Evolutionary conservation across 2,113 vertebrate genomes (phyloP).

Genomic region (Aythya baeri): DNA sequence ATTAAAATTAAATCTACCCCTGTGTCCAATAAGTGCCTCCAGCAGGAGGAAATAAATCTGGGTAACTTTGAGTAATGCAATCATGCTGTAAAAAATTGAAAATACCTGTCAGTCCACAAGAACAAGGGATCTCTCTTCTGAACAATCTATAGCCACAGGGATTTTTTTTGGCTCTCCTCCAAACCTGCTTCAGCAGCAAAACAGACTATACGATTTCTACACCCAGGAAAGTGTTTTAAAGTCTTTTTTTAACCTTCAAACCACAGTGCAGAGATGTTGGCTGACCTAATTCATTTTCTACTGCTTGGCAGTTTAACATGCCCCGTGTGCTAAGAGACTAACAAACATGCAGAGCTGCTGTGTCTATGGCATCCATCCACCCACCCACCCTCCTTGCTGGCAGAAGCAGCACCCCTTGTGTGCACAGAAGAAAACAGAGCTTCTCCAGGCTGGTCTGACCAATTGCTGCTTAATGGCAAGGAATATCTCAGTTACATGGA

Average conservation of each 20-base stretch:
- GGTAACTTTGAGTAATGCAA: slow-evolving; percentile 56
- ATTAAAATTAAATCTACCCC: slow-evolving; percentile 60
- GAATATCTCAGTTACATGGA: background rate
- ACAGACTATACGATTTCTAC: slow-evolving; percentile 3
- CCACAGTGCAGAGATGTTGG: background rate
- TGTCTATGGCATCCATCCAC: background rate
- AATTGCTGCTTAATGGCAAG: background rate
- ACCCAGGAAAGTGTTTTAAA: slow-evolving; percentile 24
- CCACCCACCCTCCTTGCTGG: background rate
- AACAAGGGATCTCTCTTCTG: slow-evolving; percentile 51
- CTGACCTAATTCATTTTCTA: slow-evolving; percentile 2
- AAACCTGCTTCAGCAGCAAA: slow-evolving; percentile 26
- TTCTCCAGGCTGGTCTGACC: background rate
- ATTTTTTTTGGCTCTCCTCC: slow-evolving; percentile 46
- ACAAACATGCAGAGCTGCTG: background rate
- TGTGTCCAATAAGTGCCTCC: slow-evolving; percentile 44
- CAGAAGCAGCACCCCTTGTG: background rate
- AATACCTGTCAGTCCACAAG: slow-evolving; percentile 56
- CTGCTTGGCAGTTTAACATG: background rate
- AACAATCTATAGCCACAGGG: background rate
- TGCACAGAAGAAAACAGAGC: background rate
- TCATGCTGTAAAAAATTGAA: slow-evolving; percentile 41
- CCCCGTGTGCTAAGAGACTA: background rate
- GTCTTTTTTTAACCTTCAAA: slow-evolving; percentile 49
- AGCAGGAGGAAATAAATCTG: slow-evolving; percentile 67